Evolutionary conservation across 2,888 invertebrate species (phyloP), one percentile per base, ranked within the genome.

Genomic region (Euproctis similis): DNA sequence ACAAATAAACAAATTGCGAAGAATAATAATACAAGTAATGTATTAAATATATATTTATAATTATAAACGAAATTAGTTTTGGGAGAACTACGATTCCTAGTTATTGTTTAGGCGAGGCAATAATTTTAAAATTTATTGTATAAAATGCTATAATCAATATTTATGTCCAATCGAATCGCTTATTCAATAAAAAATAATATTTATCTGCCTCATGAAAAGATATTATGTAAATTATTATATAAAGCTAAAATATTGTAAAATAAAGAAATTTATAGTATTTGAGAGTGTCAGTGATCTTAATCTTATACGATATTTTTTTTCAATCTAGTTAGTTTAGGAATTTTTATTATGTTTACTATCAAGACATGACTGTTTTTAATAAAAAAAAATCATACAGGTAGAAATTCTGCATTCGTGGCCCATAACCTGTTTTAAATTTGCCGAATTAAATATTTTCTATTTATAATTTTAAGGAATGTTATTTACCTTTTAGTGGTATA

Each of bases 401-500:
- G 19, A 5, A 21, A 21, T 9, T 21, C 6, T 9, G 14, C n/a
- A 14, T 14, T 14, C 6, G n/a, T 6, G n/a, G 8, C n/a, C 28
- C 34, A 34, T 32, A 40, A 17, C 38, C 41, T 53, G 39, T 46
- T 53, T 61, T 47, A 55, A 49, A 57, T 59, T 65, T 63, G 53
- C 67, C 60, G 67, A 69, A 68, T 70, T 65, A 59, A 53, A 49
- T 44, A 58, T 59, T 63, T 62, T 59, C 60, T 66, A 63, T 60
- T 68, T 42, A 59, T 61, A 64, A 72, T 68, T 68, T 61, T 70
- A 77, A 68, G 75, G 66, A 71, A 74, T 75, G 75, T 78, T 76
- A 73, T 74, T 73, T 75, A 75, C 70, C 71, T 66, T 73, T 70
- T 73, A 71, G 63, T 67, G 58, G 58, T 68, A 64, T 49, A 50